These are phyloP conservation scores for Labeo rohita DNA, from an alignment of 2,113 vertebrate genomes.

Conservation along the genomic window DNA sequence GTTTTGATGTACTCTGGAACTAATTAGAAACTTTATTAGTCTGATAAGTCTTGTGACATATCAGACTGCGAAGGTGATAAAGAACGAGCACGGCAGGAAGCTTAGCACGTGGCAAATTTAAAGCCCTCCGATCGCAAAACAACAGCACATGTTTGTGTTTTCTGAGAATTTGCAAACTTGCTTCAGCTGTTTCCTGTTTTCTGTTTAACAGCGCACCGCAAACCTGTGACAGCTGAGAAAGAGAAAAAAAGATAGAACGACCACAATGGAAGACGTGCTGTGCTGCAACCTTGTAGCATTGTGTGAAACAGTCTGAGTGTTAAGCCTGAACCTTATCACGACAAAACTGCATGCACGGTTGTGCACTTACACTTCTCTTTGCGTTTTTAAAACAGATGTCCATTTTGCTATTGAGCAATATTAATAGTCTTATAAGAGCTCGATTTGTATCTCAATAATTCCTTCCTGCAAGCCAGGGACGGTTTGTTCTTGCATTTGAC, in stretches of 20 bases:
- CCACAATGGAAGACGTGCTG: slow-evolving; percentile 1
- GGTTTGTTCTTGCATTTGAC: not conserved
- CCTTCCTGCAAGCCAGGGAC: not conserved
- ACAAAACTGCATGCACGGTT: not conserved
- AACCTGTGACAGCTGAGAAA: slow-evolving; percentile 44
- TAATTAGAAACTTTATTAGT: slow-evolving; percentile 8
- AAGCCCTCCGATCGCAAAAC: slow-evolving; percentile 65
- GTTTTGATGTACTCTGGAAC: slow-evolving; percentile 11
- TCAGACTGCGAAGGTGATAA: not conserved
- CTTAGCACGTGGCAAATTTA: slow-evolving; percentile 64
- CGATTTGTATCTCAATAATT: not conserved
- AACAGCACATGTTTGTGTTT: slow-evolving; percentile 60
- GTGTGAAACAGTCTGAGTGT: not conserved
- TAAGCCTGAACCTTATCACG: not conserved
- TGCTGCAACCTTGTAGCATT: not conserved
- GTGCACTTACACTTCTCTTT: not conserved
- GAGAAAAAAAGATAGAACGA: slow-evolving; percentile 18
- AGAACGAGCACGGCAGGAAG: not conserved
- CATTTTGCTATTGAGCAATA: not conserved
- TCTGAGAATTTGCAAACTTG: slow-evolving; percentile 66
- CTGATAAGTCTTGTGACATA: slow-evolving; percentile 16
- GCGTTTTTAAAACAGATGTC: not conserved
- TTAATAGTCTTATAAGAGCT: not conserved
- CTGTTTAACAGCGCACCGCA: slow-evolving; percentile 56
- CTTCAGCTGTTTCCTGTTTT: slow-evolving; percentile 83